phyloP scores from a whole-genome alignment of 2,888 invertebrate species.

The Chesias legatella region DNA sequence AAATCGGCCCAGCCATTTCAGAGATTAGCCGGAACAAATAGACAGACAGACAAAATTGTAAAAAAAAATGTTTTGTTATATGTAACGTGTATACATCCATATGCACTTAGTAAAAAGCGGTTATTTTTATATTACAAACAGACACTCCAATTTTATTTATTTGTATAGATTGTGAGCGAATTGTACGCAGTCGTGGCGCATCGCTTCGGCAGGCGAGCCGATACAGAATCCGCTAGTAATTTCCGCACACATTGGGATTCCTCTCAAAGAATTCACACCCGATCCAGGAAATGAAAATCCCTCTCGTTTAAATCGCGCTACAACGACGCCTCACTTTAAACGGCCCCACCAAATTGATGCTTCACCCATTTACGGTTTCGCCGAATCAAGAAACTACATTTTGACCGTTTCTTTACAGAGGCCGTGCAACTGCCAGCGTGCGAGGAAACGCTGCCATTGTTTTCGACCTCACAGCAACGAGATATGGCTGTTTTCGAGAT shows the following conservation, averaged over 20 bases:
- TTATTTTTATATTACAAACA: no score
- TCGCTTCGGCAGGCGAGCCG: conserved; percentile 39
- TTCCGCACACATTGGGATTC: conserved; percentile 54
- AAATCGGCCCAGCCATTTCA: no score
- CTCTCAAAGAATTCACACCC: conserved; percentile 52
- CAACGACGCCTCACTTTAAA: conserved; percentile 35
- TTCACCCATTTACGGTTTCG: conserved; percentile 15
- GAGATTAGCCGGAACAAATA: no score
- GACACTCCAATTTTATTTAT: no score
- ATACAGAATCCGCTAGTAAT: conserved; percentile 63
- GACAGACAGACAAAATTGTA: no score
- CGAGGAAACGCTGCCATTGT: conserved; percentile 94
- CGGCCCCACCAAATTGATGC: conserved; percentile 27
- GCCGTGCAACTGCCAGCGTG: conserved; percentile 95
- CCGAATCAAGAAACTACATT: conserved; percentile 29
- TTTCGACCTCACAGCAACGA: conserved; percentile 95
- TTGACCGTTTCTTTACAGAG: conserved; percentile 82
- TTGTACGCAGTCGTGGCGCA: conserved; percentile 33
- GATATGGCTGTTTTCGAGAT: conserved; percentile 98
- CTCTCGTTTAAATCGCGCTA: conserved; percentile 59
- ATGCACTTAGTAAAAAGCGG: no score
- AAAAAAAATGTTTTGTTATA: no score
- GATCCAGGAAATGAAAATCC: conserved; percentile 61
- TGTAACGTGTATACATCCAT: no score
- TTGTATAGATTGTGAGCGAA: conserved; percentile 31